A percentile compares a stretch with the other conserved stretches of the same genome.
phyloP scores from a whole-genome alignment of 2,888 invertebrate genomes.

The Acleris cristana region DNA sequence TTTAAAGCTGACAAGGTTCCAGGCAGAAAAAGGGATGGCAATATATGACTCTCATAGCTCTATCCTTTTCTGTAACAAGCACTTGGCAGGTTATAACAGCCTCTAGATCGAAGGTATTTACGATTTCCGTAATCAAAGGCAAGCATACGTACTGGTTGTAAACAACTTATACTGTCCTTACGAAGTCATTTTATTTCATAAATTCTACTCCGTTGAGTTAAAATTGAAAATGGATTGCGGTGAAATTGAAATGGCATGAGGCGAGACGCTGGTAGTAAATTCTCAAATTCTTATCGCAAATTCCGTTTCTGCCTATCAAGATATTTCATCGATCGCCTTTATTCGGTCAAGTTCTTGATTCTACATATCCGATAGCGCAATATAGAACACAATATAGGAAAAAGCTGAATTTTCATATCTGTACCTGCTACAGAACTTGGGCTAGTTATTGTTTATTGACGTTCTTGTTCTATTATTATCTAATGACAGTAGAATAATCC shows the following conservation, averaged over 20 bases:
- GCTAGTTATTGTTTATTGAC: no score
- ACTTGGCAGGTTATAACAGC: no score
- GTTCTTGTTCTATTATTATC: no score
- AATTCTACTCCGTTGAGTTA: constrained; percentile 2
- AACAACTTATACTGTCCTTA: constrained; percentile 42
- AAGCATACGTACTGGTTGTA: constrained; percentile 44
- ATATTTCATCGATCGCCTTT: constrained; percentile 15
- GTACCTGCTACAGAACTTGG: background rate
- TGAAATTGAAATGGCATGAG: background rate
- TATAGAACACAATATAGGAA: background rate
- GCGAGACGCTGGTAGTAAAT: background rate
- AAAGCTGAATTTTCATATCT: background rate
- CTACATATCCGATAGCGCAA: background rate
- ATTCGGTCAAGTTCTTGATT: constrained; percentile 6
- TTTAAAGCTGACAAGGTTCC: no score
- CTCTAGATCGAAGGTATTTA: constrained; percentile 34
- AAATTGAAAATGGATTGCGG: constrained; percentile 14
- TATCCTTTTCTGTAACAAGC: no score
- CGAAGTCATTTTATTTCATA: background rate
- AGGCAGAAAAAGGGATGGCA: no score
- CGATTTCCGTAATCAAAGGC: constrained; percentile 49
- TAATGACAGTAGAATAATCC: no score
- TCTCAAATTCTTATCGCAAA: constrained; percentile 20
- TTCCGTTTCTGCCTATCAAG: constrained; percentile 23
- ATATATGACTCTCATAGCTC: no score